Base-by-base conservation (phyloP, 1,140 invertebrate species). In the Venustaconcha ellipsiformis region DNA sequence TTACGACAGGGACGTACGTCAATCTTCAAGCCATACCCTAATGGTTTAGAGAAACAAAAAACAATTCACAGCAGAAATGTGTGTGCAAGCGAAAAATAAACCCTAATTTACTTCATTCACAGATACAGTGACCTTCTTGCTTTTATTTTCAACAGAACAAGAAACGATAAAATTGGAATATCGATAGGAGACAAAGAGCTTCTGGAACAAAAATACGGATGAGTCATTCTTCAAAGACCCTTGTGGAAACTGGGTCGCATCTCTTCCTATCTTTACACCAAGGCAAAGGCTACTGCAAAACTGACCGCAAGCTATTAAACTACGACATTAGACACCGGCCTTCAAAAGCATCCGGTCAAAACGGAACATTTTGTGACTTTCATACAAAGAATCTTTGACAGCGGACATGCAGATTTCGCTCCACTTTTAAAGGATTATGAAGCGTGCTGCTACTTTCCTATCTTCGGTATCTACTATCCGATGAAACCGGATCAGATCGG, bases 311-410 rank as follows among this genome's bases (percentile, higher is more conserved):
- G 64, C 1, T 66, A 2, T 66, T 17, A 66, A 66, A 26, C 18
- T 1, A 2, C 1, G 17, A 15, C 64, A 15, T 66, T 82, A 15
- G 48, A 70, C 14, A 58, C 3, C 0, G 78, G 48, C 20, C 17
- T 80, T 14, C 20, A 58, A 37, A 68, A 57, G 30, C 26, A 80
- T 68, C 63, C 57, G 18, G 13, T 23, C 11, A 78, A 78, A 56
- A 58, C 63, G 63, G 15, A 71, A 15, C 81, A 82, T 64, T 78
- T 78, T 14, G 17, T 70, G n/a, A 56, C 70, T 1, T 80, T 82
- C 30, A 82, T 82, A 74, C 5, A 68, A 4, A 65, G 67, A 15
- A 20, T 80, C 20, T 55, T 82, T 57, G 65, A 64, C 1, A 71
- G 63, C 23, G 70, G 65, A 2, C 65, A 78, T 73, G 76, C 76